Evolutionary conservation across 2,797 vertebrate genomes (phyloP).

Genomic region (Arrhamphus sclerolepis): DNA sequence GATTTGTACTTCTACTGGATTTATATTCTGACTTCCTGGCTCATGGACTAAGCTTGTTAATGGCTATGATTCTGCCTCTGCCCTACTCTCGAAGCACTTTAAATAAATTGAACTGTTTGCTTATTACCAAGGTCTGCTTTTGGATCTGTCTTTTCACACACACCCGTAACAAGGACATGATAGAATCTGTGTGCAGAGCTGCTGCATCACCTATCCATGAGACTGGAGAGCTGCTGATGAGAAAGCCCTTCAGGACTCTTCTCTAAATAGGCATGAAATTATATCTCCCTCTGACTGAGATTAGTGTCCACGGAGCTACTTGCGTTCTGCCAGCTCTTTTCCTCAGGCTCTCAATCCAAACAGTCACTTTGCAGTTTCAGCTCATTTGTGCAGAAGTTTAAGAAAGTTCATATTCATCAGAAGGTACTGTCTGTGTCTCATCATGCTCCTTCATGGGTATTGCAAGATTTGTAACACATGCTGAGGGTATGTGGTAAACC

Average conservation of each 20-base stretch:
- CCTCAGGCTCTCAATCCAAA: slow-evolving; percentile 80
- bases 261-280: slow-evolving; percentile 89
- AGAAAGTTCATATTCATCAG: slow-evolving; percentile 80
- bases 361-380: slow-evolving; percentile 84
- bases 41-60: too few relatives aligned
- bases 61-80: too few relatives aligned
- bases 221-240: slow-evolving; percentile 76
- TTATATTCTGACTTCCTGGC: too few relatives aligned
- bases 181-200: slow-evolving; percentile 74
- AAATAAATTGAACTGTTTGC: too few relatives aligned
- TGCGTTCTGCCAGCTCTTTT: slow-evolving; percentile 71
- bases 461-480: slow-evolving; percentile 66
- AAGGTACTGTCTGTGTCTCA: slow-evolving; percentile 66
- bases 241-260: slow-evolving; percentile 83
- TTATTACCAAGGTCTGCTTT: too few relatives aligned
- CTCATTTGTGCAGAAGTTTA: slow-evolving; percentile 80
- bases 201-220: slow-evolving; percentile 83
- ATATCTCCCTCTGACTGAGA: slow-evolving; percentile 85
- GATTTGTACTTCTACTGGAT: too few relatives aligned
- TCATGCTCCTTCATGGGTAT: slow-evolving; percentile 56
- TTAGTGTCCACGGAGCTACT: slow-evolving; percentile 77
- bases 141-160: slow-evolving; percentile 74
- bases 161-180: slow-evolving; percentile 69
- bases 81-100: too few relatives aligned
- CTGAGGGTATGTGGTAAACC: slow-evolving; percentile 49